Percentiles rank a stretch among this genome's conserved stretches.
Evolutionary conservation across 2,888 invertebrate genomes (phyloP).

Genomic region (Palloptera scutellata): DNA sequence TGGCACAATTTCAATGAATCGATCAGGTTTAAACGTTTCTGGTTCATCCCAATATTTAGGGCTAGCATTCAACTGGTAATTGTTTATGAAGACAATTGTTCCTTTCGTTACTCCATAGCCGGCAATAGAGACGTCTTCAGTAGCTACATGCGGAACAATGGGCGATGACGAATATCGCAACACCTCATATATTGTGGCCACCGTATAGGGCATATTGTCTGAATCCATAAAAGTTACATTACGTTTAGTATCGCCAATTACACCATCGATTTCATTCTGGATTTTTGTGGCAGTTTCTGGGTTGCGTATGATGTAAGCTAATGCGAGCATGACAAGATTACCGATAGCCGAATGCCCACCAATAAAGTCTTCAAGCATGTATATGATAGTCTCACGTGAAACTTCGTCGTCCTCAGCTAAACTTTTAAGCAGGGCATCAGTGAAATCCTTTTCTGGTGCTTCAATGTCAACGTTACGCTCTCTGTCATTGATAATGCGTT

Average conservation of each 20-base stretch:
- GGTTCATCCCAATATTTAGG: conserved; percentile 78
- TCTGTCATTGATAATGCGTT: conserved; percentile 71
- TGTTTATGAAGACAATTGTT: conserved; percentile 84
- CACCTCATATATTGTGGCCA: conserved; percentile 82
- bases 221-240: conserved; percentile 73
- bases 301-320: conserved; percentile 74
- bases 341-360: conserved; percentile 90
- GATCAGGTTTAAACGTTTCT: conserved; percentile 75
- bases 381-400: conserved; percentile 80
- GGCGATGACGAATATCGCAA: conserved; percentile 83
- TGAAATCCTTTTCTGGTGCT: conserved; percentile 76
- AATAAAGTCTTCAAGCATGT: conserved; percentile 84
- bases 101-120: conserved; percentile 79
- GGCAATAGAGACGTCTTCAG: conserved; percentile 75
- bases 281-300: conserved; percentile 73
- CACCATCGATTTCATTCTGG: conserved; percentile 72
- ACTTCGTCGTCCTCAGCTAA: conserved; percentile 70
- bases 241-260: conserved; percentile 66
- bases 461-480: conserved; percentile 66
- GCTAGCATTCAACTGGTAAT: conserved; percentile 81
- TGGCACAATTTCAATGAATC: conserved; percentile 70
- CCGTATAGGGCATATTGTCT: conserved; percentile 77
- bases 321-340: conserved; percentile 80
- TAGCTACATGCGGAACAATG: conserved; percentile 89
- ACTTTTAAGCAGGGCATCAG: conserved; percentile 79